Conservation (phyloP, 2,113 vertebrate species). For the Pseudonaja textilis region DNA sequence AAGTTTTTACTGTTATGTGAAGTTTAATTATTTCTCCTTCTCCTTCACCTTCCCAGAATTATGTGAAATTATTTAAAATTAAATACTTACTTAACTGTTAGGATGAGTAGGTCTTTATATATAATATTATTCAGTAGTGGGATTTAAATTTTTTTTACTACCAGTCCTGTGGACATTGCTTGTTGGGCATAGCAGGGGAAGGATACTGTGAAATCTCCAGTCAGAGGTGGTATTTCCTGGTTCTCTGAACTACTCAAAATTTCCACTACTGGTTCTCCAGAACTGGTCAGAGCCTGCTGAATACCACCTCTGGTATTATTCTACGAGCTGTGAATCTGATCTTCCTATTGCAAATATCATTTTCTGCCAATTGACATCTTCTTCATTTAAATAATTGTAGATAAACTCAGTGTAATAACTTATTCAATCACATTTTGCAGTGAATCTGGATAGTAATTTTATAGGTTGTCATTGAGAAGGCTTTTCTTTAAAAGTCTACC, state of each 20-base stretch:
- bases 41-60: not conserved
- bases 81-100: not conserved
- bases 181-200: too few relatives aligned
- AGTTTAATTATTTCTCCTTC: too few relatives aligned
- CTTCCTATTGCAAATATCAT: not conserved
- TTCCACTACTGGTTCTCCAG: too few relatives aligned
- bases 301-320: not conserved
- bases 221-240: too few relatives aligned
- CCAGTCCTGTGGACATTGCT: too few relatives aligned
- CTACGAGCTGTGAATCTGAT: not conserved
- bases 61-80: not conserved
- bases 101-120: not conserved
- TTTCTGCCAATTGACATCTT: not conserved
- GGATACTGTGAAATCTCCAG: too few relatives aligned
- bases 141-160: too few relatives aligned
- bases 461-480: slow-evolving; percentile 4
- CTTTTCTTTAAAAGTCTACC: not conserved
- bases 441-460: not conserved
- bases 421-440: not conserved
- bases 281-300: too few relatives aligned
- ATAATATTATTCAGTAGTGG: too few relatives aligned
- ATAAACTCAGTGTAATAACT: not conserved
- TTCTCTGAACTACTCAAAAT: too few relatives aligned
- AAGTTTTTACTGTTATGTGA: too few relatives aligned
- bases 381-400: not conserved